A percentile compares a stretch with the other conserved stretches of the same genome.
These are phyloP conservation scores for Bathybates hornii DNA, from an alignment of 2,113 vertebrate genomes.

Conservation along the genomic window DNA sequence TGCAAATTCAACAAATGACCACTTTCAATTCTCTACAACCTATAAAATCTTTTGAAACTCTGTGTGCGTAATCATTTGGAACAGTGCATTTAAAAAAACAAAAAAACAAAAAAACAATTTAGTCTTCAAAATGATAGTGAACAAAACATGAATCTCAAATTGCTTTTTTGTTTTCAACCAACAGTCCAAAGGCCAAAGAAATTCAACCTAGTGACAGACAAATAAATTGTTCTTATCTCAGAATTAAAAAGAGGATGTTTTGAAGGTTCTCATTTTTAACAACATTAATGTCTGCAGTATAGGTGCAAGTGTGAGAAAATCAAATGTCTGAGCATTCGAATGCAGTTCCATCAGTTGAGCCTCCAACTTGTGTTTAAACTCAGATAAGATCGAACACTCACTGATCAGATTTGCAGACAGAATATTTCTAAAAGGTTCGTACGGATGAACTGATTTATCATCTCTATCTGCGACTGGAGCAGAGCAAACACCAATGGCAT, in stretches of 20 bases:
- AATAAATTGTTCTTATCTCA: background rate
- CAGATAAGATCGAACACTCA: background rate
- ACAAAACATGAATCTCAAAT: background rate
- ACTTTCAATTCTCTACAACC: too few species aligned
- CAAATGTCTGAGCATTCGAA: background rate
- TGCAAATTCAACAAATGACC: too few species aligned
- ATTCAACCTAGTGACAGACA: background rate
- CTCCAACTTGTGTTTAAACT: background rate
- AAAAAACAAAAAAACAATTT: background rate
- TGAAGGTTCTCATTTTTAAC: background rate
- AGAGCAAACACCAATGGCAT: background rate
- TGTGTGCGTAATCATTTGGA: too few species aligned
- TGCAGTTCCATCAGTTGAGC: background rate
- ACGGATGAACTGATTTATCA: background rate
- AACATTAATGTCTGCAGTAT: background rate
- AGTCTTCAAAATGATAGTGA: background rate
- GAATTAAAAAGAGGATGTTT: background rate
- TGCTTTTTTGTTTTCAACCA: background rate
- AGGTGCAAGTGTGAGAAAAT: background rate
- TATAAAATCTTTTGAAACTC: too few species aligned
- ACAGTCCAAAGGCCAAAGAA: background rate
- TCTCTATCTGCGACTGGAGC: background rate
- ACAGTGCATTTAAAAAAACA: too few species aligned
- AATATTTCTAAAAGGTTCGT: background rate
- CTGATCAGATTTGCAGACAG: background rate